Evolutionary conservation across 2,797 vertebrate genomes (phyloP).

Genomic region (Apogon hyalosoma): DNA sequence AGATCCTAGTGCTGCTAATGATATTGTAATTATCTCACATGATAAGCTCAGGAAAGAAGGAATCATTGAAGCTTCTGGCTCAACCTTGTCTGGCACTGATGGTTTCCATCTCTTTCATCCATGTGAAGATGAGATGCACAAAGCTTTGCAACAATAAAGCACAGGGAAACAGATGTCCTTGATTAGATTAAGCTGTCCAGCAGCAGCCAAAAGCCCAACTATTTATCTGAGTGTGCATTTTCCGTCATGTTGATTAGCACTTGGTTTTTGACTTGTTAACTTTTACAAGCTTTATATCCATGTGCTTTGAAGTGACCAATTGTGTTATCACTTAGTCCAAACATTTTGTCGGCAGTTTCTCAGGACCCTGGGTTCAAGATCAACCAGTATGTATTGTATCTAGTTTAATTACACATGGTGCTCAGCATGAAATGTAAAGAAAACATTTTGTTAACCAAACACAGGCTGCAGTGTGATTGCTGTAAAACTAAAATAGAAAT

Average conservation of each 20-base stretch:
- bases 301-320: constrained; percentile 39
- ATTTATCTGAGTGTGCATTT: constrained; percentile 57
- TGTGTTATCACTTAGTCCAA: constrained; percentile 40
- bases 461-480: constrained; percentile 57
- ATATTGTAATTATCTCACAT: constrained; percentile 37
- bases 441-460: constrained; percentile 53
- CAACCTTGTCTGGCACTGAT: constrained; percentile 26
- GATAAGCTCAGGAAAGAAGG: constrained; percentile 43
- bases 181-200: constrained; percentile 53
- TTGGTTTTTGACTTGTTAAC: constrained; percentile 63
- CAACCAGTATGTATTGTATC: constrained; percentile 46
- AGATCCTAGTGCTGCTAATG: constrained; percentile 22
- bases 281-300: constrained; percentile 61
- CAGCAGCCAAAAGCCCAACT: constrained; percentile 46
- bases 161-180: constrained; percentile 66
- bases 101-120: constrained; percentile 71
- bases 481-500: constrained; percentile 66
- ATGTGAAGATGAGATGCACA: constrained; percentile 62
- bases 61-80: constrained; percentile 34
- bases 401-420: constrained; percentile 57
- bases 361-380: constrained; percentile 9
- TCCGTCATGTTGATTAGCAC: constrained; percentile 63
- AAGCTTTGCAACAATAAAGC: constrained; percentile 61
- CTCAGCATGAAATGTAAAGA: constrained; percentile 54
- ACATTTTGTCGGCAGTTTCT: constrained; percentile 36